These are phyloP conservation scores for Tetrax tetrax DNA, from an alignment of 2,113 vertebrate genomes.

Conservation along the genomic window DNA sequence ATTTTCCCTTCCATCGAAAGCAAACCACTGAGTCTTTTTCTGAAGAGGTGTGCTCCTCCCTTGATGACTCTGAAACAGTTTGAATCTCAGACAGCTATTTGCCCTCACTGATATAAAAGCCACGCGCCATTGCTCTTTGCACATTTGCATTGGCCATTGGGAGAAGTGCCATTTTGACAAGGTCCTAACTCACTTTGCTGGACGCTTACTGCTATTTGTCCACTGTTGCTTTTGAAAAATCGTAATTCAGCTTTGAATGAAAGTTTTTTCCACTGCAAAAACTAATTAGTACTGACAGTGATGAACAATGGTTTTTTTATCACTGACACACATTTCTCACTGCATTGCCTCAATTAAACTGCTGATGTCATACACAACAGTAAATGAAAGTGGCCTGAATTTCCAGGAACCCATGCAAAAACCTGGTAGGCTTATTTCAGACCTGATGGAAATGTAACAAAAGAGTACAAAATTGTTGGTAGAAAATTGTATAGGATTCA, in stretches of 20 bases:
- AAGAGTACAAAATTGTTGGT: neutral
- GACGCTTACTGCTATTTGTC: neutral
- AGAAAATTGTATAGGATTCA: neutral
- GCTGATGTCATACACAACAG: neutral
- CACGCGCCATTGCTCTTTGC: fast-evolving
- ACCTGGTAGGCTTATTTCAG: neutral
- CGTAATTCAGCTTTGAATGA: neutral
- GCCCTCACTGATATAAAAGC: neutral
- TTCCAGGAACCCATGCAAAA: neutral
- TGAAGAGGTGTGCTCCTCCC: neutral
- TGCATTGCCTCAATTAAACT: neutral
- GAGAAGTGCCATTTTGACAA: neutral
- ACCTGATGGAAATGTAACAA: neutral
- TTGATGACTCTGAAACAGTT: neutral
- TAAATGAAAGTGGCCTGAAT: neutral
- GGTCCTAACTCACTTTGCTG: neutral
- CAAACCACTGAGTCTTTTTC: neutral
- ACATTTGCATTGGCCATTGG: neutral
- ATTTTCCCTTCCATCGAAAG: neutral
- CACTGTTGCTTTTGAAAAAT: neutral
- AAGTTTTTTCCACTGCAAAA: neutral
- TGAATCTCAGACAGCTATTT: neutral
- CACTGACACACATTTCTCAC: neutral
- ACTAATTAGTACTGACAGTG: neutral
- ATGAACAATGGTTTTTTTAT: neutral